These are phyloP conservation scores for Platygyra sinensis DNA, from an alignment of 64 coral and sea anemone genomes.

Conservation along the genomic window DNA sequence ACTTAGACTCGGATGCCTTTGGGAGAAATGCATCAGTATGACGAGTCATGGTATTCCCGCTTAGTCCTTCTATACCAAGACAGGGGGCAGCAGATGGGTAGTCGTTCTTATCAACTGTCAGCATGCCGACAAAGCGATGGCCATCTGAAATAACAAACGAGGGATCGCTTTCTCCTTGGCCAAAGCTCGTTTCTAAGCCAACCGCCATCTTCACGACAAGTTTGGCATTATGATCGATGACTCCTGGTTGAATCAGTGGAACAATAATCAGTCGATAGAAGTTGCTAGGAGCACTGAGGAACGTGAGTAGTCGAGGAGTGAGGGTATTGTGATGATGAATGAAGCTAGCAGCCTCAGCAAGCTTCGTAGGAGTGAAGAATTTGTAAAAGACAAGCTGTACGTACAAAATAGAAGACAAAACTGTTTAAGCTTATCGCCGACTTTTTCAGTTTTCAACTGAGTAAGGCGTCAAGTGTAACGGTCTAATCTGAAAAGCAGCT, in stretches of 20 bases:
- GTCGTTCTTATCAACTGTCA: not conserved
- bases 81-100: not conserved
- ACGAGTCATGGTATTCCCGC: not conserved
- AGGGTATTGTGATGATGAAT: not conserved
- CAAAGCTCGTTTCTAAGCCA: slow-evolving; percentile 20
- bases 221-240: not conserved
- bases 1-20: not conserved
- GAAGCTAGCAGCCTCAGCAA: not conserved
- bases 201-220: slow-evolving; percentile 39
- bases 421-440: too few relatives aligned
- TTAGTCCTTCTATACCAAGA: slow-evolving; percentile 20
- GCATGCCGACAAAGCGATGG: not conserved
- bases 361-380: not conserved
- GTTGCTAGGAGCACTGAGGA: not conserved
- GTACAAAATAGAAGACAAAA: not conserved
- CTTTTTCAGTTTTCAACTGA: too few relatives aligned
- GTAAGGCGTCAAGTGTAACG: too few relatives aligned
- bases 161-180: not conserved
- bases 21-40: not conserved
- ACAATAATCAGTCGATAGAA: not conserved
- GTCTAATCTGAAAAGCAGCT: too few relatives aligned
- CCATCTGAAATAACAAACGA: slow-evolving; percentile 30
- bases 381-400: not conserved
- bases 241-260: not conserved
- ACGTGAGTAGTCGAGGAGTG: slow-evolving; percentile 4